Evolutionary conservation across 2,888 invertebrate species (phyloP), one percentile per base, ranked within the genome.

Genomic region (Phaedon cochleariae): DNA sequence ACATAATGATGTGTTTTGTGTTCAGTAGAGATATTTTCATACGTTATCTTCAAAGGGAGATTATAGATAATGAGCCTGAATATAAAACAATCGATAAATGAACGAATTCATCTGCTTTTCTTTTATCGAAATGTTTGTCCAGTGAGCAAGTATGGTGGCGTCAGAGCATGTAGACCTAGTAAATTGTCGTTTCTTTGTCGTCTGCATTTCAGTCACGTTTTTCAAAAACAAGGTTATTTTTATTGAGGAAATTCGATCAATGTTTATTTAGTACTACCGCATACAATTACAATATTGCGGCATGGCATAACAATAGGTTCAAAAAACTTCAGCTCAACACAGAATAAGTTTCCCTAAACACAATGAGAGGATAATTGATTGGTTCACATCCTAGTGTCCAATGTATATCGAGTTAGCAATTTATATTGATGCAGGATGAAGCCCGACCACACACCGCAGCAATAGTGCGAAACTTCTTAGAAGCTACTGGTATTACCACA

Each of bases 321-420:
- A 53, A 34, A 53, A 53, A 26, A 59, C 52, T 22, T 22, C 15
- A 48, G 58, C 31, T 29, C 22, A 29, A 37, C 37, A 26, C 26
- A 26, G 41, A 52, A 60, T 53, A 45, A 20, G 52, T 26, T 46
- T 51, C 20, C 57, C 18, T 34, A 29, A 31, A 31, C 3, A 48
- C 31, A 59, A 48, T n/a, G n/a, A n/a, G 26, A 26, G 4, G 26
- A 26, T 26, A 26, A 26, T 26, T 26, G 26, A 26, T n/a, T n/a
- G n/a, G n/a, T n/a, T n/a, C n/a, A n/a, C n/a, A n/a, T n/a, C n/a
- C n/a, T n/a, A n/a, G n/a, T n/a, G n/a, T n/a, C n/a, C n/a, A n/a
- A n/a, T n/a, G n/a, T n/a, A n/a, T n/a, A n/a, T n/a, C n/a, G n/a
- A n/a, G n/a, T n/a, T n/a, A n/a, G n/a, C n/a, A n/a, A n/a, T n/a